Evolutionary conservation across 1,140 invertebrate species (phyloP), one percentile per base, ranked within the genome.

Genomic region (Zaprionus kolodkinae): DNA sequence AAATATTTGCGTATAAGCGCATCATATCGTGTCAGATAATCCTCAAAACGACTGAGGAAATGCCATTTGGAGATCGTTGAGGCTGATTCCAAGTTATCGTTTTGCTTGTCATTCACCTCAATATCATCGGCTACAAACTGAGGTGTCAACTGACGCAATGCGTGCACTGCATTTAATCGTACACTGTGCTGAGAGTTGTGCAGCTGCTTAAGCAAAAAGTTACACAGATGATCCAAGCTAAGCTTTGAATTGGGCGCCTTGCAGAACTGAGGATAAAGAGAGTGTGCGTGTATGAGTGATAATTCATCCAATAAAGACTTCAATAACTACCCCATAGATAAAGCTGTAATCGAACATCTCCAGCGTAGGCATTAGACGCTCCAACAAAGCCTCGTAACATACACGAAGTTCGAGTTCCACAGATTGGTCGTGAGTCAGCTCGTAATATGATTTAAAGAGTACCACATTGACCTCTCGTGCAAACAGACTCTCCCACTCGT

Each of bases 401-500:
- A 57, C 65, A 35, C 57, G 62, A 21, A 68, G 72, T n/a, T 79
- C 79, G 1, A 48, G 27, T 3, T 59, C 52, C 78, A 93, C 77
- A 52, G 15, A 71, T 1, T 27, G 6, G 3, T 81, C 70, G 13
- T 91, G 64, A 12, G 78, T 79, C 7, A 92, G 38, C 11, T 67
- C 59, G 93, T 93, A 94, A 93, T 95, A 79, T 17, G 91, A 92
- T 77, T 93, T 93, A 9, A 94, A 92, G 12, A 95, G 86, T 66
- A 93, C 92, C 27, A 84, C 79, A 81, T 94, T 93, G 35, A 94
- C 88, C 38, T 93, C 93, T 48, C 92, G 86, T 11, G 93, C 92
- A 77, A 95, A 94, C 21, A 95, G 82, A 68, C 94, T 93, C 54
- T 94, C 93, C 95, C 94, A 95, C 81, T 95, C 95, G 43, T 95